These are phyloP conservation scores for Monochamus alternatus DNA, from an alignment of 2,888 invertebrate genomes.

Conservation along the genomic window DNA sequence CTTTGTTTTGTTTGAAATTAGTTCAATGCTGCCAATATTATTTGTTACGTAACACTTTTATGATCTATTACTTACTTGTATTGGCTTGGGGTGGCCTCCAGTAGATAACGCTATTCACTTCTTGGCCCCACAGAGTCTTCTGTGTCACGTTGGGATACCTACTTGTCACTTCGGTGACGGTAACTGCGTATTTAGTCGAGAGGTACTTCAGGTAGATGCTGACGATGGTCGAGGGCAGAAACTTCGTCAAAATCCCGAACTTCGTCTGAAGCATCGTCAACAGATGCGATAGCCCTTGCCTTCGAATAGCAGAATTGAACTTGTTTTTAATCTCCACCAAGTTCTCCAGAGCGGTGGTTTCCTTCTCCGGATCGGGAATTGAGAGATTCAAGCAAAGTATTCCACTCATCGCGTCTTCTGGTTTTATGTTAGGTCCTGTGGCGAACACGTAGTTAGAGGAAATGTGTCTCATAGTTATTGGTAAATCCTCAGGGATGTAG, in stretches of 20 bases:
- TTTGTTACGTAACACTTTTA: too few relatives aligned
- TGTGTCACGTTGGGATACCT: slow-evolving; percentile 69
- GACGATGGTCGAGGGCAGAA: slow-evolving; percentile 75
- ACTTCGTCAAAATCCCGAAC: slow-evolving; percentile 76
- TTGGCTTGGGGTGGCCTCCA: slow-evolving; percentile 86
- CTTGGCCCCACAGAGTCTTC: slow-evolving; percentile 78
- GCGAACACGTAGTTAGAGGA: slow-evolving; percentile 74
- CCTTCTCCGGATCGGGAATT: slow-evolving; percentile 69
- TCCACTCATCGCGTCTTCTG: slow-evolving; percentile 73
- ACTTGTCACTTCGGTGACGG: slow-evolving; percentile 76
- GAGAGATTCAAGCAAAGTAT: slow-evolving; percentile 80
- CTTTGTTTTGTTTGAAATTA: too few relatives aligned
- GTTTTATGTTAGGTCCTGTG: slow-evolving; percentile 70
- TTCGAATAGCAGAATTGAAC: slow-evolving; percentile 69
- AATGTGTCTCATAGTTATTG: slow-evolving; percentile 76
- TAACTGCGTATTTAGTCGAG: slow-evolving; percentile 79
- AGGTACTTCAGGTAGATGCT: slow-evolving; percentile 77
- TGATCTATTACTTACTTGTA: slow-evolving; percentile 75
- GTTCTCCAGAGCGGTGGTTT: slow-evolving; percentile 63
- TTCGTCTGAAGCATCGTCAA: slow-evolving; percentile 73
- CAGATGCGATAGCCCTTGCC: slow-evolving; percentile 74
- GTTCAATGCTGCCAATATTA: too few relatives aligned
- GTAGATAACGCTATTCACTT: slow-evolving; percentile 77
- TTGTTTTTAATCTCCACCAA: slow-evolving; percentile 69
- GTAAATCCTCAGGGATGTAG: slow-evolving; percentile 74